Base-by-base conservation (phyloP, 2,113 vertebrate genomes). In the Xiphias gladius region DNA sequence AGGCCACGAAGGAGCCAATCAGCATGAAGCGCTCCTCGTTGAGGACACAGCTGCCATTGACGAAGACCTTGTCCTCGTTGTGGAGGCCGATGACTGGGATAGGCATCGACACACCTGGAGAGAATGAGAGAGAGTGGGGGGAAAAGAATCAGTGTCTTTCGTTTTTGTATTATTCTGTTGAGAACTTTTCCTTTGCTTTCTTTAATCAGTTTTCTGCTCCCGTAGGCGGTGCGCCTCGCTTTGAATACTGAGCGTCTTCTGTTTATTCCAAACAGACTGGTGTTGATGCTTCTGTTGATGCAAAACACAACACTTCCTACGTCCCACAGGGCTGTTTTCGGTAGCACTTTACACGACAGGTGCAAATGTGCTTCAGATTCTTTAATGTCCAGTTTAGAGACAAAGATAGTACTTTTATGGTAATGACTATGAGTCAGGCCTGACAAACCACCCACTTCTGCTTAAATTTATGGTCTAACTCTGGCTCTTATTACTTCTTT, bases 11-110 rank as follows among this genome's bases (percentile, higher is more conserved):
- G 84, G 98, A 99, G 35, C 98, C 98, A 7, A 99, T 95, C 39
- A 99, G 96, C 89, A 99, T 95, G n/a, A 99, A 99, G 84, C 96
- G 96, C 84, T 98, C 96, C 9, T 99, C 97, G 0, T 99, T 98
- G 66, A 99, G 96, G 88, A 96, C 96, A 0, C 98, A 99, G 87
- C 95, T 98, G 30, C 95, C 96, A 0, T 98, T 97, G 66, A 98
- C 94, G 2, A 99, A 98, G 81, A 99, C 97, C 76, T 97, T 97
- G 83, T 96, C 94, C 91, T 97, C 95, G 41, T 99, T 96, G 87
- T 95, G 96, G 90, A 99, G 95, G 88, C 98, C 98, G 30, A 99
- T 98, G 88, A 99, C 97, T 0, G 97, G 98, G 91, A 99, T 98
- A 3, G 98, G 98, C 94, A 95, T 94, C 2, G 98, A 99, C 39